Percentiles rank a stretch among this genome's conserved stretches.
Conservation (phyloP, 1,140 invertebrate species). For the Yoshiicerus persimilis region DNA sequence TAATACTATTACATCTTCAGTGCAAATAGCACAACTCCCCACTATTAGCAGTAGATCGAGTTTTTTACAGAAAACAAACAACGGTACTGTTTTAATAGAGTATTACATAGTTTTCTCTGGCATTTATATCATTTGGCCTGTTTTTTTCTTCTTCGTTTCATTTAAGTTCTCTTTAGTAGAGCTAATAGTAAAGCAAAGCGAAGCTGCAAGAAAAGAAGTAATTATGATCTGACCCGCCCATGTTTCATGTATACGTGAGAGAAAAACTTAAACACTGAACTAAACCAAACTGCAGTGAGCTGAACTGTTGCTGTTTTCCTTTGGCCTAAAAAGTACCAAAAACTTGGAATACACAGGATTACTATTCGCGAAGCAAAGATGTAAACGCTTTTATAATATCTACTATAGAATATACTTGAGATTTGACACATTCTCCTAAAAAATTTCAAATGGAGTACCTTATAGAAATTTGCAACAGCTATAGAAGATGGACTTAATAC, state of each 20-base stretch:
- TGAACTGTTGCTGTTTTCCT: not conserved
- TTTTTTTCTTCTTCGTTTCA: not conserved
- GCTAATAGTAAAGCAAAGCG: not conserved
- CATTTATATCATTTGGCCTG: not conserved
- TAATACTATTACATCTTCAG: not conserved
- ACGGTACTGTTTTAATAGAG: not conserved
- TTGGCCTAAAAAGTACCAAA: not conserved
- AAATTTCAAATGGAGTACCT: no score
- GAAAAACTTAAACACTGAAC: not conserved
- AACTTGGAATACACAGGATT: no score
- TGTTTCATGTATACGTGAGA: constrained; percentile 10
- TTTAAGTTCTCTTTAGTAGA: not conserved
- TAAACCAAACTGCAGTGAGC: not conserved
- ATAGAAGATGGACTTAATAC: no score
- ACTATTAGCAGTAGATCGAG: not conserved
- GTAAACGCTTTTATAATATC: no score
- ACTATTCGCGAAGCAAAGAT: no score
- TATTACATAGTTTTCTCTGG: not conserved
- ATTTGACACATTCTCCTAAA: no score
- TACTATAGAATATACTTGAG: no score
- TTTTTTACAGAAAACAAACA: not conserved
- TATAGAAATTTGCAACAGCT: no score
- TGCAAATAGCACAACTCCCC: no score
- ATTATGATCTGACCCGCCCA: constrained; percentile 10
- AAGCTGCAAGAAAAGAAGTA: not conserved